Percentiles rank a stretch among this genome's conserved stretches.
These are phyloP conservation scores for Gymnocypris eckloni DNA, from an alignment of 2,797 vertebrate species.

Conservation along the genomic window DNA sequence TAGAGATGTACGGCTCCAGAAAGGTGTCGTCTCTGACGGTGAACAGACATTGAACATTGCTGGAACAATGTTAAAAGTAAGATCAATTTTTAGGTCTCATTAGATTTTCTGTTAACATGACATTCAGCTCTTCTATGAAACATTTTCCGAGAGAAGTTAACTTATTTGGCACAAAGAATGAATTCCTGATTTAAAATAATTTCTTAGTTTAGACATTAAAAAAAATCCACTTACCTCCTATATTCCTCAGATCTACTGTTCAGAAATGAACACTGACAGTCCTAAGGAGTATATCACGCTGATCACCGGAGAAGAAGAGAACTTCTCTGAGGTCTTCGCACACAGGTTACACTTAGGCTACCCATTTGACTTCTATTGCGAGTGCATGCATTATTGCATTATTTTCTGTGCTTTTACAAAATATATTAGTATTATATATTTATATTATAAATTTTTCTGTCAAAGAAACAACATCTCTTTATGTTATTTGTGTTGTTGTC, in stretches of 20 bases:
- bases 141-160: neutral
- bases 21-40: slow-evolving; percentile 78
- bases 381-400: neutral
- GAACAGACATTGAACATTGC: slow-evolving; percentile 87
- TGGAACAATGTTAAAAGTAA: slow-evolving; percentile 88
- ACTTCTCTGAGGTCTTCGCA: slow-evolving; percentile 96
- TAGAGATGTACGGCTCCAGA: slow-evolving; percentile 78
- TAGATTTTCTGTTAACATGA: neutral
- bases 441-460: neutral
- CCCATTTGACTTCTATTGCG: neutral
- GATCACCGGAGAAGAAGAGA: slow-evolving; percentile 86
- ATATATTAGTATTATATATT: neutral
- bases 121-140: neutral
- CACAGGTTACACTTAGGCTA: slow-evolving; percentile 83
- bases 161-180: neutral
- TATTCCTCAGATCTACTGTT: slow-evolving; percentile 87
- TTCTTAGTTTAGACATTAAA: neutral
- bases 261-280: slow-evolving; percentile 88
- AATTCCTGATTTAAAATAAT: neutral
- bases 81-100: neutral
- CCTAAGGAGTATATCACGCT: slow-evolving; percentile 93
- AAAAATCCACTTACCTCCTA: neutral
- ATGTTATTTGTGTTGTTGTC: slow-evolving; percentile 33
- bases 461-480: slow-evolving; percentile 50
- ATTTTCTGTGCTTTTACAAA: neutral